These are phyloP conservation scores for Paramisgurnus dabryanus DNA, from an alignment of 2,113 vertebrate species.

Conservation along the genomic window DNA sequence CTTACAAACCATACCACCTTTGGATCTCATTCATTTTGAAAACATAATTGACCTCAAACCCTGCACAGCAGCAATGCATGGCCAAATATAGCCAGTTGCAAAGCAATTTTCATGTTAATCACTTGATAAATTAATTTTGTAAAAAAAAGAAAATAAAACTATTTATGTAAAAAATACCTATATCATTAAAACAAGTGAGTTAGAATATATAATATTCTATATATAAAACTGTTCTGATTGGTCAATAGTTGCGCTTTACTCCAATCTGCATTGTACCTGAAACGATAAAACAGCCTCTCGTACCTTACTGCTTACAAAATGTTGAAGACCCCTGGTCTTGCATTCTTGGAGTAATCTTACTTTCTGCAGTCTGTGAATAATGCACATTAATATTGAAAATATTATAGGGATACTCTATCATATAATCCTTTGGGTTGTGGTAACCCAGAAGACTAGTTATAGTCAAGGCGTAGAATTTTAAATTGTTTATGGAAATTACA, in stretches of 20 bases:
- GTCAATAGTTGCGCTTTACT: too few relatives aligned
- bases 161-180: too few relatives aligned
- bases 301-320: too few relatives aligned
- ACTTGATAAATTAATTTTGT: background rate
- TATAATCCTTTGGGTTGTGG: background rate
- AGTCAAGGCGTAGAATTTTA: background rate
- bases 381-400: slow-evolving; percentile 10
- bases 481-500: slow-evolving; percentile 3
- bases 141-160: background rate
- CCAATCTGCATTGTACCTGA: too few relatives aligned
- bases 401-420: background rate
- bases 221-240: too few relatives aligned
- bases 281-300: too few relatives aligned
- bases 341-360: background rate
- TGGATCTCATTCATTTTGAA: background rate
- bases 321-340: background rate
- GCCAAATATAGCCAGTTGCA: background rate
- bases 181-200: too few relatives aligned
- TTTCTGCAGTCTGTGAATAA: background rate
- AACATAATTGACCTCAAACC: background rate
- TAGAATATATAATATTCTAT: too few relatives aligned
- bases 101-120: background rate
- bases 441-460: slow-evolving; percentile 13
- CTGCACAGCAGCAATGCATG: background rate
- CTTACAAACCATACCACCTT: background rate